Conservation (phyloP, 2,888 invertebrate genomes). For the Cybosia mesomella region DNA sequence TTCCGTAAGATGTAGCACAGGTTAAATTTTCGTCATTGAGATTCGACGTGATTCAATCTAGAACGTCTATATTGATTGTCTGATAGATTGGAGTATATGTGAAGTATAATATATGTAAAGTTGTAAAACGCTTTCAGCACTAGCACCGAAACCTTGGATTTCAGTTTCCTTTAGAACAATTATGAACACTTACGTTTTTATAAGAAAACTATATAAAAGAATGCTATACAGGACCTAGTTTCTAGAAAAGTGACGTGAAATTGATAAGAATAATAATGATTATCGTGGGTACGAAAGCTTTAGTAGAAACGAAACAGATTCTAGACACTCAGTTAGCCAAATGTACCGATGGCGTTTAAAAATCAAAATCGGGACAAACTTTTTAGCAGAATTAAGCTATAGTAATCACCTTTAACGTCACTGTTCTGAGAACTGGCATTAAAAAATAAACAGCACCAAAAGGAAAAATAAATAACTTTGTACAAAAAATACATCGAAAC, state of each 20-base stretch:
- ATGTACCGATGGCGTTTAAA: not conserved
- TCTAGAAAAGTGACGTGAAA: constrained; percentile 19
- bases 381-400: not conserved
- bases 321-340: not conserved
- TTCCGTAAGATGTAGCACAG: not conserved
- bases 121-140: constrained; percentile 61
- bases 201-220: constrained; percentile 41
- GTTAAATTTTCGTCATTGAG: not conserved
- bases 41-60: constrained; percentile 22
- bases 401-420: not conserved
- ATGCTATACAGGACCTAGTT: constrained; percentile 29
- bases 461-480: constrained; percentile 32
- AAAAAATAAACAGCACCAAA: constrained; percentile 29
- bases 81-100: constrained; percentile 44
- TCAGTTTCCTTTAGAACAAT: constrained; percentile 76
- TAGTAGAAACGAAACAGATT: not conserved
- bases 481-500: constrained; percentile 26
- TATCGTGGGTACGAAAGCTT: not conserved
- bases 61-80: constrained; percentile 27
- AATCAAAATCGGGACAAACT: no score
- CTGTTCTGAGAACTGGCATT: constrained; percentile 14
- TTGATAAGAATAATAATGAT: not conserved
- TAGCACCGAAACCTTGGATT: constrained; percentile 80
- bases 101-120: constrained; percentile 53
- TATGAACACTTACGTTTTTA: constrained; percentile 80